phyloP scores from a whole-genome alignment of 2,113 vertebrate species.

The Haplotaxodon microlepis region DNA sequence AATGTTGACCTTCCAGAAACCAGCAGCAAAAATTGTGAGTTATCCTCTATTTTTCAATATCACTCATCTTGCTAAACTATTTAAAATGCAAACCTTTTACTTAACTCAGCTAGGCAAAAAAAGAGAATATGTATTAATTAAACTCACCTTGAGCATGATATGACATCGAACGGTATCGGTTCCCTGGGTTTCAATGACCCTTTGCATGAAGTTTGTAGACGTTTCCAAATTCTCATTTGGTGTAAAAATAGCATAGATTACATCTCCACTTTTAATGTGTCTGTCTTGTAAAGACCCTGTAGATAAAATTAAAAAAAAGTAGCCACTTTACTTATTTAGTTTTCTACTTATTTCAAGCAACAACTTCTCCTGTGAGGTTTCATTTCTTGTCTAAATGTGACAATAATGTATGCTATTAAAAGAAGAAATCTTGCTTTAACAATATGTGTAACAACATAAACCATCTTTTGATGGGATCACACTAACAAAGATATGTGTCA shows the following conservation, averaged over 20 bases:
- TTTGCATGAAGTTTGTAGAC: fast-evolving
- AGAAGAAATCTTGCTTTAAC: background rate
- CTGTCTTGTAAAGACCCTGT: constrained; percentile 55
- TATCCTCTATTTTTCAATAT: background rate
- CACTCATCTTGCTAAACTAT: background rate
- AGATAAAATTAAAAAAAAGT: background rate
- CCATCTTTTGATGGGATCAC: background rate
- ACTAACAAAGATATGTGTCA: background rate
- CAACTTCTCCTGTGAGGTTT: background rate
- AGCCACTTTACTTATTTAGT: background rate
- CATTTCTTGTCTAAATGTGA: background rate
- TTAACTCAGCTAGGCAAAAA: background rate
- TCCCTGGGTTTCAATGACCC: background rate
- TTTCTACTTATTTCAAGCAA: background rate
- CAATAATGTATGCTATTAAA: background rate
- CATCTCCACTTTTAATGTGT: constrained; percentile 27
- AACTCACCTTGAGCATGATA: constrained; percentile 45
- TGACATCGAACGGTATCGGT: constrained; percentile 20
- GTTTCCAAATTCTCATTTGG: constrained; percentile 27
- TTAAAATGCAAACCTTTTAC: background rate
- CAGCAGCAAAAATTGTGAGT: background rate
- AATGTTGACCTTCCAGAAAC: background rate
- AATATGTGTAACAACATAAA: background rate
- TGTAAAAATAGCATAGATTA: constrained; percentile 53
- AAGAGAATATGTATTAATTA: background rate